Conservation (phyloP, 2,797 vertebrate species). For the Melopsittacus undulatus region DNA sequence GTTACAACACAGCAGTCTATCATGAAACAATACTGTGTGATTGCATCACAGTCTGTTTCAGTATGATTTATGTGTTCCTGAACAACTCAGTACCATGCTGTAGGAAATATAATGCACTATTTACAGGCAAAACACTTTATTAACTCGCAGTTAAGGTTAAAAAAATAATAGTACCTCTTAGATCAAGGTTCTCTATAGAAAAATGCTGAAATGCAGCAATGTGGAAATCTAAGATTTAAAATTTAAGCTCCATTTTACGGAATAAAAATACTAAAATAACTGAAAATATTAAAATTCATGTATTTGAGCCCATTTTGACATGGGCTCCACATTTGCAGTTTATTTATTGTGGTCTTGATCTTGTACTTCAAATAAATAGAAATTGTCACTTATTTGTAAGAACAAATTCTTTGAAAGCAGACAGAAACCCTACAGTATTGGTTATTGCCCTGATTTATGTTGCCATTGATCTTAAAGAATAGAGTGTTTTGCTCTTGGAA, state of each 20-base stretch:
- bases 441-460: background rate
- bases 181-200: background rate
- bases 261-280: background rate
- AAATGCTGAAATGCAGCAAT: background rate
- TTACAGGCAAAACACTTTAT: constrained; percentile 31
- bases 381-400: background rate
- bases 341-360: background rate
- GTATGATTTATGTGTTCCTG: constrained; percentile 57
- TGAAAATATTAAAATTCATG: background rate
- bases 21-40: constrained; percentile 41
- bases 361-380: background rate
- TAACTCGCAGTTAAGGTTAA: background rate
- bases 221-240: background rate
- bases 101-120: constrained; percentile 10
- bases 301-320: background rate
- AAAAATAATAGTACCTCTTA: background rate
- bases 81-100: constrained; percentile 8
- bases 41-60: constrained; percentile 40
- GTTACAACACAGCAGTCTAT: constrained; percentile 30
- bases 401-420: background rate
- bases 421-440: background rate
- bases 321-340: background rate
- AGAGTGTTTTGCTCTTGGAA: background rate
- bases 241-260: background rate
- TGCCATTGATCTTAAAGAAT: background rate